These are phyloP conservation scores for Periphyllus acericola DNA, from an alignment of 2,888 invertebrate species.

Conservation along the genomic window DNA sequence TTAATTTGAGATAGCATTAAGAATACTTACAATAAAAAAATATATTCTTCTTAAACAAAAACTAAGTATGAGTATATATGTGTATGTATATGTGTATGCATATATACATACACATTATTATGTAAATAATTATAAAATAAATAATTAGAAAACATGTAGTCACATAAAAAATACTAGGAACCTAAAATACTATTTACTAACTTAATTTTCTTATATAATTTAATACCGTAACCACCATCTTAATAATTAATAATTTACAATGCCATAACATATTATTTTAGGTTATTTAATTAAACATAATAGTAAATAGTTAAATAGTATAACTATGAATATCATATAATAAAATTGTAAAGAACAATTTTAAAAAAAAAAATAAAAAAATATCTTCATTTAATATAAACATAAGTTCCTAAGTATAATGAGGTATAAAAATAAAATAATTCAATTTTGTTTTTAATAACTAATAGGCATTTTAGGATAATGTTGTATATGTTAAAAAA, in stretches of 20 bases:
- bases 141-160: not conserved
- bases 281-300: slow-evolving; percentile 29
- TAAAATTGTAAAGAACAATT: not conserved
- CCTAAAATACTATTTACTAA: slow-evolving; percentile 14
- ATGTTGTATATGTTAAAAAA: not conserved
- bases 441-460: not conserved
- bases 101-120: not conserved
- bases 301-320: slow-evolving; percentile 23
- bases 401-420: slow-evolving; percentile 16
- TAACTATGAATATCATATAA: not conserved
- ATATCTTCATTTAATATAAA: not conserved
- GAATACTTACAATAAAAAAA: slow-evolving; percentile 24
- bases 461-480: slow-evolving; percentile 13
- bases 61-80: no score
- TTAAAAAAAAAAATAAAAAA: not conserved
- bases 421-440: slow-evolving; percentile 35
- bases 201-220: slow-evolving; percentile 3
- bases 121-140: slow-evolving; percentile 7
- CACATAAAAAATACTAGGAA: slow-evolving; percentile 46
- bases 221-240: slow-evolving; percentile 28
- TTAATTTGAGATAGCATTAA: not conserved
- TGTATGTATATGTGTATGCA: no score
- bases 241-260: slow-evolving; percentile 11
- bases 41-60: slow-evolving; percentile 5
- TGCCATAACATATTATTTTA: not conserved